Evolutionary conservation across 2,888 invertebrate genomes (phyloP), one percentile per base, ranked within the genome.

Genomic region (Thelaira solivaga): DNA sequence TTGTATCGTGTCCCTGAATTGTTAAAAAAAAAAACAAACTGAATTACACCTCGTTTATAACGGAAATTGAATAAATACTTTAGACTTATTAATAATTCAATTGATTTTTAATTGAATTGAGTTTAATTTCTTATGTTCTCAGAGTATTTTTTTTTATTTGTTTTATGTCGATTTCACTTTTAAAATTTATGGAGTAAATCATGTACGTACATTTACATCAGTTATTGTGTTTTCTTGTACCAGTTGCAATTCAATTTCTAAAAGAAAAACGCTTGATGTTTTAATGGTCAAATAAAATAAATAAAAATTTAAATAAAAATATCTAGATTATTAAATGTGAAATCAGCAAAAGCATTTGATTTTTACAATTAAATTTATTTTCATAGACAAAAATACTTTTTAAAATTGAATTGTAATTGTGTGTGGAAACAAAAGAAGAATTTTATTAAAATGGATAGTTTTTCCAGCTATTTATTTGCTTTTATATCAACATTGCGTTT

Each of bases 1-100:
- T 71, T 65, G 65, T 78, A 69, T 74, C 74, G 65, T 78, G 74
- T 74, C 74, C 78, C 74, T 78, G 78, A 74, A 78, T 65, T 61
- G 43, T 69, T 31, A 64, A 61, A 34, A 57, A 41, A 22, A 18
- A 5, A 45, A 43, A 51, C 7, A 13, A 47, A 41, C 31, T 16
- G 10, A 55, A 67, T 31, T 24, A 43, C 59, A 64, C 31, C 10
- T 24, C 64, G 62, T 55, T 74, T 71, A 71, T 67, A 69, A 65
- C 61, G 61, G 61, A 61, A 34, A 61, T 47, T 5, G 61, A 26
- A 64, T 64, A 34, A 49, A 71, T 74, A 47, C 26, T 61, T 74
- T 22, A 47, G 71, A 65, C 45, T 71, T 69, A 74, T 78, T 71
- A 74, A 71, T 74, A 78, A 74, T 78, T 78, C 74, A 78, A 78